Percentiles rank a stretch among this genome's conserved stretches.
Conservation (phyloP, 2,888 invertebrate species). For the Gari tellinella region DNA sequence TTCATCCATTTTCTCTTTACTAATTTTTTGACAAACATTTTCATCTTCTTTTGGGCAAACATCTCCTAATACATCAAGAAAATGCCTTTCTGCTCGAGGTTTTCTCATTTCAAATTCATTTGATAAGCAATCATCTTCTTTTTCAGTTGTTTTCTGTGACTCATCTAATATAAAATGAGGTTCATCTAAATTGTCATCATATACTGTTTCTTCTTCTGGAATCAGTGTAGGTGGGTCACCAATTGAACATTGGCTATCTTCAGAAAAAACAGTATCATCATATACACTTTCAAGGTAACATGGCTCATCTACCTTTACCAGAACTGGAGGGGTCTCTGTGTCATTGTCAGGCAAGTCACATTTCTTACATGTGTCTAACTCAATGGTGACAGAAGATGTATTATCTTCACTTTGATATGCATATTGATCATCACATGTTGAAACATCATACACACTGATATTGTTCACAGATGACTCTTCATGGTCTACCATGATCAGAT, state of each 20-base stretch:
- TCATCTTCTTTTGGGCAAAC: conserved; percentile 3
- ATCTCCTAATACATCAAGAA: conserved; percentile 50
- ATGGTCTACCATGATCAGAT: not conserved
- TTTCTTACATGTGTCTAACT: not conserved
- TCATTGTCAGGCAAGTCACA: not conserved
- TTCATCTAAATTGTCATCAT: no score
- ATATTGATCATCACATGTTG: not conserved
- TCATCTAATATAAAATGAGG: no score
- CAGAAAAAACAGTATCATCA: not conserved
- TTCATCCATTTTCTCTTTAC: not conserved
- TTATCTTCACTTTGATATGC: not conserved
- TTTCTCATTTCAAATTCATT: conserved; percentile 5
- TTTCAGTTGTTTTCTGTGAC: no score
- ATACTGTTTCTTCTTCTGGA: conserved; percentile 9
- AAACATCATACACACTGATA: not conserved
- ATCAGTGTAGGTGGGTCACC: conserved; percentile 36
- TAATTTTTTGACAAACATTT: not conserved
- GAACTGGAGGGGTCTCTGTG: conserved; percentile 32
- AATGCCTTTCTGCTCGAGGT: conserved; percentile 54
- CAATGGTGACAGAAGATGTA: not conserved
- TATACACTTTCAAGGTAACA: not conserved
- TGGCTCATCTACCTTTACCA: conserved; percentile 34
- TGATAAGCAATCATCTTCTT: no score
- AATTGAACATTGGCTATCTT: not conserved
- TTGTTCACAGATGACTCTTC: not conserved